Percentiles rank a stretch among this genome's conserved stretches.
Conservation (phyloP, 2,888 invertebrate species). For the Luperina testacea region DNA sequence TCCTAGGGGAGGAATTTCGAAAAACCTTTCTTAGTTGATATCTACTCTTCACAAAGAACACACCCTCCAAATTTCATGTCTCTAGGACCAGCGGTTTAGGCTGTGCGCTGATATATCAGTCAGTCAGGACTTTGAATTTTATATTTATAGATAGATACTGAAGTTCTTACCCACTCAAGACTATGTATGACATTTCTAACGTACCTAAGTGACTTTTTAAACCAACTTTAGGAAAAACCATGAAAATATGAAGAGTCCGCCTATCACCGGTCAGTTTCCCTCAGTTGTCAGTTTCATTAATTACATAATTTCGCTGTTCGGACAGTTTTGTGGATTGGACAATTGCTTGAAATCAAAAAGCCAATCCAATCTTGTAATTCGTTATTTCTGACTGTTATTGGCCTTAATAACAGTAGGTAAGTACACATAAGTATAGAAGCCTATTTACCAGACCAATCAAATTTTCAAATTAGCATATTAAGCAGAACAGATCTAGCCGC, state of each 20-base stretch:
- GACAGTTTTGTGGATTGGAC: neutral
- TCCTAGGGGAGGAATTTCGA: no score
- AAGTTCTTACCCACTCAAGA: neutral
- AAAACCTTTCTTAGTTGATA: no score
- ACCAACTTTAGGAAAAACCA: neutral
- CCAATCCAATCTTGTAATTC: neutral
- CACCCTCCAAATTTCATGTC: no score
- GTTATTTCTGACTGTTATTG: conserved; percentile 5
- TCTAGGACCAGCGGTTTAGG: no score
- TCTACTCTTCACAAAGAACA: no score
- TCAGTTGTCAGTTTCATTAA: neutral
- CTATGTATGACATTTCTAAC: neutral
- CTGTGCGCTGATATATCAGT: no score
- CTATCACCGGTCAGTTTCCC: neutral
- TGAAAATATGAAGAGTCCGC: neutral
- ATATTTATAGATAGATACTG: neutral
- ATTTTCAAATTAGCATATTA: conserved; percentile 45
- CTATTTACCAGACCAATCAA: conserved; percentile 36
- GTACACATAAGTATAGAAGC: conserved; percentile 26
- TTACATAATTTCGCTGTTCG: neutral
- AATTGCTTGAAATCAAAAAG: neutral
- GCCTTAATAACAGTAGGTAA: conserved; percentile 13
- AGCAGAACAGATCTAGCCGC: conserved; percentile 40
- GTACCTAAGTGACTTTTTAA: neutral
- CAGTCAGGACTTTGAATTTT: no score